These are phyloP conservation scores for Bubo blakistoni DNA, from an alignment of 2,113 vertebrate species.

Conservation along the genomic window DNA sequence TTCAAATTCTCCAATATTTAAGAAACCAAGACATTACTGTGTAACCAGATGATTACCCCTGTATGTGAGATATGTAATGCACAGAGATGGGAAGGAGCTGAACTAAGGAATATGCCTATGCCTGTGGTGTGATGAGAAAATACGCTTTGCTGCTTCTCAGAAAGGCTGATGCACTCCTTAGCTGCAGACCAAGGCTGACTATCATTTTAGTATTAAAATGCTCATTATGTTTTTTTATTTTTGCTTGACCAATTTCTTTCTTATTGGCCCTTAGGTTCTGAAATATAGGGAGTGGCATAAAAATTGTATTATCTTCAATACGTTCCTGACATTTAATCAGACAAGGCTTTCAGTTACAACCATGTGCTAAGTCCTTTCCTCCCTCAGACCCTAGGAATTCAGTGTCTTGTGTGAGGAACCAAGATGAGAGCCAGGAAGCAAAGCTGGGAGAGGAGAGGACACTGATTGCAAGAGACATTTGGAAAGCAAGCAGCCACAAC, in stretches of 20 bases:
- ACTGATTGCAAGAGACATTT: background rate
- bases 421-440: background rate
- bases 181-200: background rate
- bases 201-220: background rate
- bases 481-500: background rate
- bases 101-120: background rate
- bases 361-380: background rate
- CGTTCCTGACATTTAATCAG: background rate
- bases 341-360: background rate
- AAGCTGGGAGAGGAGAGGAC: background rate
- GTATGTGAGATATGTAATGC: fast-evolving
- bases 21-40: background rate
- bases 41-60: background rate
- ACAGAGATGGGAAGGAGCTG: background rate
- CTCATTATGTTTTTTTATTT: background rate
- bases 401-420: background rate
- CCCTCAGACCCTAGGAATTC: background rate
- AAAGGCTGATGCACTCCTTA: background rate
- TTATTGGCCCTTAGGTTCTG: background rate
- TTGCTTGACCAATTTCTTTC: background rate
- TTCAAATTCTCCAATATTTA: background rate
- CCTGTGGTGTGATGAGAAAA: background rate
- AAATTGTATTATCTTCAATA: background rate
- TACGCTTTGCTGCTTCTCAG: background rate
- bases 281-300: background rate